Evolutionary conservation across 2,888 invertebrate species (phyloP).

Genomic region (Melipona beecheii): DNA sequence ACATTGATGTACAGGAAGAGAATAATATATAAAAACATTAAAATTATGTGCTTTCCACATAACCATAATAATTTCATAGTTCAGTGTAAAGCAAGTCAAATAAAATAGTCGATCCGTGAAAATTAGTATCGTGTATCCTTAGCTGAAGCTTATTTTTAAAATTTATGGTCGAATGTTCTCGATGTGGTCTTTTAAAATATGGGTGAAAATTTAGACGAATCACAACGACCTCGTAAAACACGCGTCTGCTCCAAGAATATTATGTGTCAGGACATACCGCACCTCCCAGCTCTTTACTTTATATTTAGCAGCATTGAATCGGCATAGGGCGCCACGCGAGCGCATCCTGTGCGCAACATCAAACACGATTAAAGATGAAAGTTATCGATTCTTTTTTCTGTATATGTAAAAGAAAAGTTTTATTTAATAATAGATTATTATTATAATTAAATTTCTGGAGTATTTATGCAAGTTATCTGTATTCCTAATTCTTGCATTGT

Average conservation of each 20-base stretch:
- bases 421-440: too few relatives aligned
- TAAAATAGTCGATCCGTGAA: background rate
- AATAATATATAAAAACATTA: too few relatives aligned
- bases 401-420: too few relatives aligned
- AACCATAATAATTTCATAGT: background rate
- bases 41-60: too few relatives aligned
- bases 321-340: constrained; percentile 47
- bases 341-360: constrained; percentile 48
- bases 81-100: background rate
- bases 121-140: background rate
- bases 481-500: too few relatives aligned
- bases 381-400: constrained; percentile 54
- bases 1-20: too few relatives aligned
- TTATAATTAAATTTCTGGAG: too few relatives aligned
- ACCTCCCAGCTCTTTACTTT: constrained; percentile 78
- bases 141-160: background rate
- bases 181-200: constrained; percentile 62
- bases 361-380: constrained; percentile 54
- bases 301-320: constrained; percentile 80
- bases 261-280: constrained; percentile 71
- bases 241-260: constrained; percentile 65
- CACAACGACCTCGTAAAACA: constrained; percentile 57
- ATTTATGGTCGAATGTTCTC: constrained; percentile 21
- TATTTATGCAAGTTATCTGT: too few relatives aligned
- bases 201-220: constrained; percentile 59